phyloP scores from a whole-genome alignment of 2,113 vertebrate species.

The Pimephales promelas region DNA sequence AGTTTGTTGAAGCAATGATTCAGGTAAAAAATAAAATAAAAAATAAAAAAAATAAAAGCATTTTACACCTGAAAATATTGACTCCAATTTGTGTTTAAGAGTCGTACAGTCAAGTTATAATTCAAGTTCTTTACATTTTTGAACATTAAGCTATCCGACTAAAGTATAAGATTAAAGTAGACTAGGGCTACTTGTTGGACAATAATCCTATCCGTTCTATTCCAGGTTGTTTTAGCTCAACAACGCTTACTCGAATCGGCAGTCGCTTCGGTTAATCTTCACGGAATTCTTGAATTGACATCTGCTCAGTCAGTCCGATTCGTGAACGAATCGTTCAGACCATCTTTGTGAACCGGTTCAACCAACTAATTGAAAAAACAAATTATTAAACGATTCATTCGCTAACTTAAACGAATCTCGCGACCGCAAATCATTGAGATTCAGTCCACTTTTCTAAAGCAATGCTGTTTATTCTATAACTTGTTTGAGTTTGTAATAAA shows the following conservation, averaged over 20 bases:
- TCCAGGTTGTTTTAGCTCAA: background rate
- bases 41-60: background rate
- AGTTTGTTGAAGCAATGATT: too few species aligned
- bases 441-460: background rate
- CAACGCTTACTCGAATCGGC: too few species aligned
- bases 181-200: too few species aligned
- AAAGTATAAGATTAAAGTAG: background rate
- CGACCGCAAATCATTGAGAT: background rate
- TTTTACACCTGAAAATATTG: background rate
- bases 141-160: background rate
- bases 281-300: background rate
- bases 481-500: too few species aligned
- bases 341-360: background rate
- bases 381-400: background rate
- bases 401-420: background rate
- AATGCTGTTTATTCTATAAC: background rate
- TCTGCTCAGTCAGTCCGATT: background rate
- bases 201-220: too few species aligned
- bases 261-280: background rate
- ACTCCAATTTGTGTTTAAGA: background rate
- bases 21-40: too few species aligned
- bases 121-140: background rate
- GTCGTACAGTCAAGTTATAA: background rate
- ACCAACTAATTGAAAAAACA: background rate
- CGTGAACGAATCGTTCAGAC: background rate